Evolutionary conservation across 2,888 invertebrate species (phyloP), one percentile per base, ranked within the genome.

Genomic region (Ochropleura plecta): DNA sequence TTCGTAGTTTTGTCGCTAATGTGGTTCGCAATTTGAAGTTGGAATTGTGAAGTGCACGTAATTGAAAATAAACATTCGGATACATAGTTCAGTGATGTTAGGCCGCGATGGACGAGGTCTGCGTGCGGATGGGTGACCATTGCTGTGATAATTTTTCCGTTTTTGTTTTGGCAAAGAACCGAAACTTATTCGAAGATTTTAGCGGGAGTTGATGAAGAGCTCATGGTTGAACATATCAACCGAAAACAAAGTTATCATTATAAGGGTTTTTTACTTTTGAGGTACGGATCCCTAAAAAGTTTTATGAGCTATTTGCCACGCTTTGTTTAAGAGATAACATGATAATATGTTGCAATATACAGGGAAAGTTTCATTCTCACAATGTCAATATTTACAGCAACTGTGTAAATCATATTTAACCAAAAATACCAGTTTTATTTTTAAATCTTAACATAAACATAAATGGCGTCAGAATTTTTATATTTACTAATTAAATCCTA

Each of bases 1-100:
- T 53, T 14, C 18, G 46, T 57, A 42, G 65, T 81, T 80, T 9
- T 57, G 53, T 53, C n/a, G 59, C 42, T 53, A 68, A 59, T 64
- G 67, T 57, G 14, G 30, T 67, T 51, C 55, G 18, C 42, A 73
- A 14, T 73, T 72, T 65, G 7, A 49, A 65, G 10, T 20, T 14
- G 30, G 42, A 57, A 7, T 57, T 14, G 14, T 6, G 9, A 18
- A 20, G 1, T 0, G 14, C 14, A 5, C 16, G 44, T 49, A 16
- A 16, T 7, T 44, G 7, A n/a, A 30, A 16, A 6, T 16, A 70
- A 44, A 42, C 16, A 0, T 7, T 10, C 7, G 10, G 5, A 44
- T 42, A 2, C 9, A 42, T 16, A 20, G 10, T 16, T 5, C n/a
- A n/a, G 10, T 6, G 42, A 3, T 9, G 42, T 67, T 20, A 60